A percentile compares a stretch with the other conserved stretches of the same genome.
Evolutionary conservation across 2,113 vertebrate genomes (phyloP).

Genomic region (Cromileptes altivelis): DNA sequence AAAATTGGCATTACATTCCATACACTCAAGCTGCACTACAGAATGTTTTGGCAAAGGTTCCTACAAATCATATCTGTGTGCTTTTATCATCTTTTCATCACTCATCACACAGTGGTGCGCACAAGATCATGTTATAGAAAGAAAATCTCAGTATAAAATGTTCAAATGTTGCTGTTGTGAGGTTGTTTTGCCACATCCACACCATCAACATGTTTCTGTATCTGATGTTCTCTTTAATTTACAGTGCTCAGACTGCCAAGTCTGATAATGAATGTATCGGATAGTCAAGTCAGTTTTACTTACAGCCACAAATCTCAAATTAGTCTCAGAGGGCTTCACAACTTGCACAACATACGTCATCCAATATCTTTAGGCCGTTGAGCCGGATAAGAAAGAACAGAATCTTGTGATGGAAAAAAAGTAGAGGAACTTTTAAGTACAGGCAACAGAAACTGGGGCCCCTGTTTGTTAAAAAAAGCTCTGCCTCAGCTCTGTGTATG

Average conservation of each 20-base stretch:
- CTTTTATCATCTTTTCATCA: background rate
- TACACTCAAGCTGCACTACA: background rate
- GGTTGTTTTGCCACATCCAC: background rate
- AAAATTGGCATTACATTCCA: background rate
- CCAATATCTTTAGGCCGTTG: background rate
- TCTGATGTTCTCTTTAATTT: background rate
- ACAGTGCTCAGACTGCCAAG: background rate
- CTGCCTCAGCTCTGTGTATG: too few relatives aligned
- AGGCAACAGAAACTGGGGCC: background rate
- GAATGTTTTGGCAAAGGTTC: background rate
- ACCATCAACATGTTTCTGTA: background rate
- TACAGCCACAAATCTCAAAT: background rate
- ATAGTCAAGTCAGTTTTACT: conserved; percentile 12
- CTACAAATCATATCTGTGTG: conserved; percentile 1
- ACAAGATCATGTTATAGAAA: background rate
- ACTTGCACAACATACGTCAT: background rate
- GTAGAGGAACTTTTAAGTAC: background rate
- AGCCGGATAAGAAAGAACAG: background rate
- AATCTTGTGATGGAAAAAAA: background rate
- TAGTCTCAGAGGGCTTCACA: background rate
- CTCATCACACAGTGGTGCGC: background rate
- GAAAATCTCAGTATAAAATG: background rate
- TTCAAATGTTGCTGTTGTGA: background rate
- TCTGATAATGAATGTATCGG: conserved; percentile 1
- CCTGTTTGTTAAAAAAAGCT: too few relatives aligned